Evolutionary conservation across 2,113 vertebrate species (phyloP).

Genomic region (Chascanopsetta lugubris): DNA sequence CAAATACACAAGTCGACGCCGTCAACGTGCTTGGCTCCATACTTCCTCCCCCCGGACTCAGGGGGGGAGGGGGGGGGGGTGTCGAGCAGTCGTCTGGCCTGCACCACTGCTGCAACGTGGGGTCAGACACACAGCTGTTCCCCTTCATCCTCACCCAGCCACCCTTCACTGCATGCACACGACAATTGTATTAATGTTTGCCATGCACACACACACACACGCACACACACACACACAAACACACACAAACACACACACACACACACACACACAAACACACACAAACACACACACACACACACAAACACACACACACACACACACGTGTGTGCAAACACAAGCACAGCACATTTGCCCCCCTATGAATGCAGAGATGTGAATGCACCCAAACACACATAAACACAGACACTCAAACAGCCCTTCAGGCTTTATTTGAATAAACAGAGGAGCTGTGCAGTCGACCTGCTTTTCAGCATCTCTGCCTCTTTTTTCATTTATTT

Average conservation of each 20-base stretch:
- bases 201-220: background rate
- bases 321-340: slow-evolving; percentile 31
- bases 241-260: background rate
- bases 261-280: slow-evolving; percentile 24
- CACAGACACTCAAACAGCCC: slow-evolving; percentile 48
- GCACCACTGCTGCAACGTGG: slow-evolving; percentile 32
- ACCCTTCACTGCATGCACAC: slow-evolving; percentile 23
- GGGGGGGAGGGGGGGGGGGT: slow-evolving; percentile 22
- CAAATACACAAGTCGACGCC: slow-evolving; percentile 33
- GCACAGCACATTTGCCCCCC: slow-evolving; percentile 20
- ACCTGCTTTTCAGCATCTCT: slow-evolving; percentile 54
- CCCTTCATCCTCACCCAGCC: slow-evolving; percentile 29
- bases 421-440: slow-evolving; percentile 64
- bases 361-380: slow-evolving; percentile 19
- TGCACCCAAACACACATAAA: slow-evolving; percentile 46
- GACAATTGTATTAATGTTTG: slow-evolving; percentile 41
- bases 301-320: slow-evolving; percentile 3
- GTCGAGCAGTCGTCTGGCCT: slow-evolving; percentile 35
- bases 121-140: slow-evolving; percentile 59
- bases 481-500: background rate
- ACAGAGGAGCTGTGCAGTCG: slow-evolving; percentile 53
- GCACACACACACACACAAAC: too few relatives aligned
- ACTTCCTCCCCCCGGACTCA: slow-evolving; percentile 38
- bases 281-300: slow-evolving; percentile 22
- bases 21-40: slow-evolving; percentile 22